Percentiles rank a stretch among this genome's conserved stretches.
These are phyloP conservation scores for Laticauda colubrina DNA, from an alignment of 2,113 vertebrate genomes.

Conservation along the genomic window DNA sequence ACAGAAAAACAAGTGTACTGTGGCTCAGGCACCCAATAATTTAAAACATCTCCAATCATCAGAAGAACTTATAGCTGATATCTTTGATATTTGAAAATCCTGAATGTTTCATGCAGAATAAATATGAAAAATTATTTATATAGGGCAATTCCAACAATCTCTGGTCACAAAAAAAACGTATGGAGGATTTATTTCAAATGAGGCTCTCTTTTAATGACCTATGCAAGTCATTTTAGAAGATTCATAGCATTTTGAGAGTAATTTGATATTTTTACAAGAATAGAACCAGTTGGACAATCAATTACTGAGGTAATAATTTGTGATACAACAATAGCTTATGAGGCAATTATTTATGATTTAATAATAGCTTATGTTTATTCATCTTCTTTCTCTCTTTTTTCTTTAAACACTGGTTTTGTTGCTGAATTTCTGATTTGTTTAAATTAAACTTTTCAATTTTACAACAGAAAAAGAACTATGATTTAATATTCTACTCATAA, in stretches of 20 bases:
- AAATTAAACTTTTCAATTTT: background rate
- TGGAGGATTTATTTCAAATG: too few relatives aligned
- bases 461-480: background rate
- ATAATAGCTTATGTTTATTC: background rate
- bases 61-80: background rate
- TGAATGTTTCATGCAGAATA: background rate
- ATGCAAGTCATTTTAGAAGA: background rate
- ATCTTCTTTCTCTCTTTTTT: background rate
- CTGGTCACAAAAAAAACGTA: background rate
- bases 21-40: background rate
- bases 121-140: background rate
- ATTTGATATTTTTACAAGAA: background rate
- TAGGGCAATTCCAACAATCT: background rate
- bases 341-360: background rate
- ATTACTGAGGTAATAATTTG: background rate
- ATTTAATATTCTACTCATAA: background rate
- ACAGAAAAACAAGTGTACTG: background rate
- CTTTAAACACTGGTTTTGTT: background rate
- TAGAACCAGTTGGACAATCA: background rate
- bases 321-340: background rate
- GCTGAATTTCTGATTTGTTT: background rate
- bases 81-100: background rate
- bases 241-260: background rate
- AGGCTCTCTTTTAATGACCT: background rate
- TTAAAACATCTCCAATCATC: background rate